Evolutionary conservation across 2,113 vertebrate genomes (phyloP).

Genomic region (Irena cyanogastra): DNA sequence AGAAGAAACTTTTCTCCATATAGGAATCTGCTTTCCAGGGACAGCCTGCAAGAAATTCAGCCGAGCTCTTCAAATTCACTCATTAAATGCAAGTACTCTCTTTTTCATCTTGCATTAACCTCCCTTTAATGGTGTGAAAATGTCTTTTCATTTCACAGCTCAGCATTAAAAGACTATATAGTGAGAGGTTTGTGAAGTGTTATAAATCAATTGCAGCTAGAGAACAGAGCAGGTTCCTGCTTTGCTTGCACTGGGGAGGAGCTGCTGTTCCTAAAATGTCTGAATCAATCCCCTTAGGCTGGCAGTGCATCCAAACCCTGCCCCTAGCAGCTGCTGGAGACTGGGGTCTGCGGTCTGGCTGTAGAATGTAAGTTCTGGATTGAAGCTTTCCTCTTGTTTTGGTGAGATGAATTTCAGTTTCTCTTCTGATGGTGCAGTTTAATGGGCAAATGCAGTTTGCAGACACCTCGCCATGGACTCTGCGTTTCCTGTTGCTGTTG

Average conservation of each 20-base stretch:
- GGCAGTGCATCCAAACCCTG: no score
- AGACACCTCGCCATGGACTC: not conserved
- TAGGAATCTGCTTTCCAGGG: not conserved
- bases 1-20: not conserved
- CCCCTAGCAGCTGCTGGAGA: not conserved
- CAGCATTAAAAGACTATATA: not conserved
- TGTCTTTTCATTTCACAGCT: slow-evolving; percentile 11
- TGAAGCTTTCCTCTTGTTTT: not conserved
- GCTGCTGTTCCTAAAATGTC: not conserved
- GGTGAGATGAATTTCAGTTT: not conserved
- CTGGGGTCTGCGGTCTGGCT: not conserved
- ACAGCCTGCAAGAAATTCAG: not conserved
- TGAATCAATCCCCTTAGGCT: not conserved
- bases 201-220: not conserved
- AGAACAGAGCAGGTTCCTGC: not conserved
- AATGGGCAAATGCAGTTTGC: not conserved
- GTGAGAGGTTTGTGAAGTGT: not conserved
- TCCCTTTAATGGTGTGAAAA: not conserved
- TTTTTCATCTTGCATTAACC: slow-evolving; percentile 5
- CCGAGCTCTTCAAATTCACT: not conserved
- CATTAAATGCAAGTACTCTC: slow-evolving; percentile 1
- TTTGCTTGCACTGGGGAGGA: not conserved
- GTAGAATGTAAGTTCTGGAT: not conserved
- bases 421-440: not conserved
- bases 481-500: not conserved